Base-by-base conservation (phyloP, 1,140 invertebrate genomes). In the Heliothis subflexa region DNA sequence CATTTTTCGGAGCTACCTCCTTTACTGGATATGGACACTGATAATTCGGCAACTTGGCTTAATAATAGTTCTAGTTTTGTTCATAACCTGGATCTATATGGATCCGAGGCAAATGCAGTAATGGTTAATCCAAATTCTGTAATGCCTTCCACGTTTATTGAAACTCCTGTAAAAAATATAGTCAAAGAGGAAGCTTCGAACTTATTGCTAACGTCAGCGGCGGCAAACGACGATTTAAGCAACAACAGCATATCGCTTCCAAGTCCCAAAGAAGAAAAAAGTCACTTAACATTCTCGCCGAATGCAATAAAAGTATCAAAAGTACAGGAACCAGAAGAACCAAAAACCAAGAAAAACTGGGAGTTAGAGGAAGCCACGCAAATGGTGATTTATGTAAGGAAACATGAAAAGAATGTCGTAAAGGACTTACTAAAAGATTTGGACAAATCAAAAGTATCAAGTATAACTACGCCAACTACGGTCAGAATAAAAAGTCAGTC, bases 51-150 rank as follows among this genome's bases (percentile, higher is more conserved):
- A 85, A 96, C 82, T 93, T 96, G 90, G 95, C 94, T 90, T 84
- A 95, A 89, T 49, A 95, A 93, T 78, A 93, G 93, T 14, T 96
- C 96, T 40, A 96, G 95, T 91, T 96, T 96, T 81, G 96, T 96
- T 88, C 96, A 96, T 83, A 97, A 96, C 83, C 92, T 97, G 77
- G 97, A 97, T 88, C 95, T 97, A 79, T 96, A 95, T 85, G 96
- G 96, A 1, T 96, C 96, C 28, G 96, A 97, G 81, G 96, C 96
- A 0, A 96, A 97, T 3, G 96, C 96, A 18, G 95, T 96, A 52
- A 97, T 97, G 96, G 97, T 98, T 2, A 97, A 97, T 92, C 97
- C 97, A 1, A 97, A 97, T 84, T 97, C 97, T 33, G 96, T 96
- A 5, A 96, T 96, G 95, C 96, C 96, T 13, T 92, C 95, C 0